phyloP scores from a whole-genome alignment of 2,797 vertebrate species.

The Danio tinwini region DNA sequence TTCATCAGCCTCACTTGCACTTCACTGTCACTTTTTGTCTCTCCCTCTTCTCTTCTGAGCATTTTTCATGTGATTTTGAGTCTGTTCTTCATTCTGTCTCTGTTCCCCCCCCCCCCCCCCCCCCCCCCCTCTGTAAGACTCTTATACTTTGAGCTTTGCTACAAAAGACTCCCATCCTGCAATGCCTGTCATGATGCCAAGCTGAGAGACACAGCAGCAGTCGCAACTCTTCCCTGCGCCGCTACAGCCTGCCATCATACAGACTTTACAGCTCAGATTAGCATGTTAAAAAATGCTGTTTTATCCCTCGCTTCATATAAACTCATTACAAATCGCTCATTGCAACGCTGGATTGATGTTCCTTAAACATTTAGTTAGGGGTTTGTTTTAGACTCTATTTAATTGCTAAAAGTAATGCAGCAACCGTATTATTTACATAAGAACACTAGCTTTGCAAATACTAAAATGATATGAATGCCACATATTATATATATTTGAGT shows the following conservation, averaged over 20 bases:
- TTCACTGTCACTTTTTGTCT: conserved; percentile 14
- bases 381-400: neutral
- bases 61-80: conserved; percentile 6
- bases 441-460: neutral
- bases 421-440: neutral
- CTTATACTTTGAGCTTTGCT: conserved; percentile 23
- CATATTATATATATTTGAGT: neutral
- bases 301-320: conserved; percentile 29
- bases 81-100: conserved; percentile 34
- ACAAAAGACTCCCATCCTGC: conserved; percentile 50
- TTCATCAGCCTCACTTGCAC: conserved; percentile 30
- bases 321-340: conserved; percentile 34
- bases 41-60: conserved; percentile 17
- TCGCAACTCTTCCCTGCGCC: neutral
- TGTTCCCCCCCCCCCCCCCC: too few species aligned
- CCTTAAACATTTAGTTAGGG: neutral
- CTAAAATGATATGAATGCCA: neutral
- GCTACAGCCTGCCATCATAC: conserved; percentile 45
- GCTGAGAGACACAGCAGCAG: conserved; percentile 20
- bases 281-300: conserved; percentile 58
- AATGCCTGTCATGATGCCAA: conserved; percentile 41
- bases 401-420: neutral
- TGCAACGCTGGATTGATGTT: conserved; percentile 4
- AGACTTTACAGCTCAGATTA: conserved; percentile 63
- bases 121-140: too few species aligned